Base-by-base conservation (phyloP, 2,797 vertebrate genomes). In the Pitangus sulphuratus region DNA sequence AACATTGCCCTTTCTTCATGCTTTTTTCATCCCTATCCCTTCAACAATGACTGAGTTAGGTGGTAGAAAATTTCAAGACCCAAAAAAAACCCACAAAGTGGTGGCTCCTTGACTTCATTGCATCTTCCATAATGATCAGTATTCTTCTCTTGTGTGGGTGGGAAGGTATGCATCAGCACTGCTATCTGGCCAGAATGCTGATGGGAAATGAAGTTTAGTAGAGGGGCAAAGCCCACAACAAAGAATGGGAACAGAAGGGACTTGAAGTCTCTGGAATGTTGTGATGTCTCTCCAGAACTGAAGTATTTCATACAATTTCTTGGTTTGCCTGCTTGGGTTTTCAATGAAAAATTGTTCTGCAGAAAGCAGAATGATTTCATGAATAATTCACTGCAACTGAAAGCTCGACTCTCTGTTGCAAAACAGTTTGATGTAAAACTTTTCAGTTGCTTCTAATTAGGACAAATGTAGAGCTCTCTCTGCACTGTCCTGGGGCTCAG, bases 381-480 rank as follows among this genome's bases (percentile, higher is more conserved):
- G 74, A 91, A 95, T 95, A 95, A 90, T 88, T 90, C 35, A 91
- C 80, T 72, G 58, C 51, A 70, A 70, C 47, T 87, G 88, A 93
- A 95, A 93, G 39, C 47, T 90, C 1, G 0, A 21, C 28, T 91
- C 50, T 72, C 61, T 70, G 37, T 69, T 87, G 61, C 57, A 87
- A 91, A 95, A 83, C 13, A 93, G 30, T 83, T 78, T 44, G 11
- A 71, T 78, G 75, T 82, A 91, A 84, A 89, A 54, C 39, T 93
- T 91, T 80, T 58, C 35, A 26, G 33, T 31, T 88, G 13, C 30
- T 87, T 92, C 72, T 88, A 92, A 60, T 76, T 90, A 90, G 62
- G 47, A 81, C 24, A 33, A 93, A 86, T 24, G 28, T 64, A 83
- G 68, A 66, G 37, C 4, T 18, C 20, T 28, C 9, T 40, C 54